Conservation (phyloP, 2,797 vertebrate species). For the Eospalax fontanierii region DNA sequence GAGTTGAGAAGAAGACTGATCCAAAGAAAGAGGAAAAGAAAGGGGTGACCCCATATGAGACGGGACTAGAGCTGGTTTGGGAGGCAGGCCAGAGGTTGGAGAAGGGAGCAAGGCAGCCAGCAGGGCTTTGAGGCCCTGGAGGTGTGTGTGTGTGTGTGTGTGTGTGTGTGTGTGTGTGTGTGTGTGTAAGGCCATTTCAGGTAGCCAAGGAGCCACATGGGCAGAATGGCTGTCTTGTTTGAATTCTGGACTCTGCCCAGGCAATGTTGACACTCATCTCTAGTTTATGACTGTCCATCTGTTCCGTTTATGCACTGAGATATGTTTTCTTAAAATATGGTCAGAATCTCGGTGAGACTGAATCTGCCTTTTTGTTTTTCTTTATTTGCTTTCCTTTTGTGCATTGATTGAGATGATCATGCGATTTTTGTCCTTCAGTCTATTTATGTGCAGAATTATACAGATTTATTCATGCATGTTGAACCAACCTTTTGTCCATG, state of each 20-base stretch:
- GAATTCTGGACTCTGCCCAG: slow-evolving; percentile 5
- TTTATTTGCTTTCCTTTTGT: not conserved
- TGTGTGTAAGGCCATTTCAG: not conserved
- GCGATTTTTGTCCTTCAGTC: not conserved
- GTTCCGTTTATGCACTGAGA: not conserved
- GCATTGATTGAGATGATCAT: not conserved
- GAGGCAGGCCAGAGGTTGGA: not conserved
- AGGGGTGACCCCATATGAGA: not conserved
- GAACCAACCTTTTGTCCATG: not conserved
- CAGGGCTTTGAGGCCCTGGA: not conserved
- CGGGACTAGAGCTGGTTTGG: not conserved
- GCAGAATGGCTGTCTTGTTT: not conserved
- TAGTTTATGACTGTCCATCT: not conserved
- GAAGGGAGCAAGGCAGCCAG: not conserved
- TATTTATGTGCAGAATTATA: not conserved
- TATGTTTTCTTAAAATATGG: slow-evolving; percentile 14
- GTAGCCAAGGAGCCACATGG: not conserved
- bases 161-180: not conserved
- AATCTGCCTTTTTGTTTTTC: not conserved
- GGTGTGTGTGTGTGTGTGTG: not conserved
- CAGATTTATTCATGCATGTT: not conserved
- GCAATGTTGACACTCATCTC: not conserved
- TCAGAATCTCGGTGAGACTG: slow-evolving; percentile 22
- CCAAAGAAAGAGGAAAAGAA: not conserved
- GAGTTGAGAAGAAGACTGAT: not conserved